phyloP scores from a whole-genome alignment of 1,140 invertebrate species.

The Trichogramma pretiosum region DNA sequence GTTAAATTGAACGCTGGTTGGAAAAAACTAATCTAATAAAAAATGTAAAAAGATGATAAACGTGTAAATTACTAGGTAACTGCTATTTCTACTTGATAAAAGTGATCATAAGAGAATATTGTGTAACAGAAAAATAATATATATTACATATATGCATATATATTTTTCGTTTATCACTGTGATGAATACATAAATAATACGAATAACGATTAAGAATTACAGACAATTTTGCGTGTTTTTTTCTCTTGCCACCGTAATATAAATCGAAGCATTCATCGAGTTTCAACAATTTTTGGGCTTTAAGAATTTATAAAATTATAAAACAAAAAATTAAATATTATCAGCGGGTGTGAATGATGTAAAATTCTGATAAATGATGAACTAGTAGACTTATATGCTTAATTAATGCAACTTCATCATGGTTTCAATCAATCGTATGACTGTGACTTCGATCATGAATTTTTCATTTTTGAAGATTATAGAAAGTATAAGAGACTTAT shows the following conservation, averaged over 20 bases:
- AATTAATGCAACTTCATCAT: no score
- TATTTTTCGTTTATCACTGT: conserved; percentile 46
- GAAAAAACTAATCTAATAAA: neutral
- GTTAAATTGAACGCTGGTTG: neutral
- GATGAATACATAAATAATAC: conserved; percentile 42
- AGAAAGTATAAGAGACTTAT: conserved; percentile 23
- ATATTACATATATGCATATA: conserved; percentile 31
- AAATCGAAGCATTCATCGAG: conserved; percentile 17
- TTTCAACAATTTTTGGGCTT: conserved; percentile 9
- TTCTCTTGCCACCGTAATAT: conserved; percentile 35
- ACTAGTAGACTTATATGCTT: no score
- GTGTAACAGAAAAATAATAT: conserved; percentile 30
- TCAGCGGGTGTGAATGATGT: conserved; percentile 8
- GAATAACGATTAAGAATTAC: conserved; percentile 35
- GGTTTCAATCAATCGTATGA: no score
- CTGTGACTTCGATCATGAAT: no score
- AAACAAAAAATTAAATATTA: conserved; percentile 12
- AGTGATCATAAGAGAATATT: conserved; percentile 23
- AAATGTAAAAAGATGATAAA: conserved; percentile 10
- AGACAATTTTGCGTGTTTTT: conserved; percentile 36
- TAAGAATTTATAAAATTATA: conserved; percentile 13
- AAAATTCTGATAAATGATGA: no score
- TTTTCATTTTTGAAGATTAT: no score
- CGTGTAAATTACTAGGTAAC: conserved; percentile 17
- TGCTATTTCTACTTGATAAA: conserved; percentile 27